Evolutionary conservation across 2,797 vertebrate species (phyloP), one percentile per base, ranked within the genome.

Genomic region (Pempheris klunzingeri): DNA sequence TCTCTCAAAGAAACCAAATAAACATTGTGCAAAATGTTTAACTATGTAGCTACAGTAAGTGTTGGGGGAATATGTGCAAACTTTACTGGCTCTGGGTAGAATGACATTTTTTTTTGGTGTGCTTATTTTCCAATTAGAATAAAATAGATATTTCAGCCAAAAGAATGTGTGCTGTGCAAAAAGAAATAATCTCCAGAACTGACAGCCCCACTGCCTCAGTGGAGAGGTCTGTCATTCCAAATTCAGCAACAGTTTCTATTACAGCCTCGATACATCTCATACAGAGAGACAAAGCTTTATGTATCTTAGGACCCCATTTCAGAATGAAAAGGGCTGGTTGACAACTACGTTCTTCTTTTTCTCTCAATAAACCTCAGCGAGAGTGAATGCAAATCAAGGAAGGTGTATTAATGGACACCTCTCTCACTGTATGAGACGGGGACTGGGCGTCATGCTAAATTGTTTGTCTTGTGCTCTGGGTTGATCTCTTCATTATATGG

Each of bases 401-500:
- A 93, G 93, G 88, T 83, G 90, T 77, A 94, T 91, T 95, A 95
- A 94, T 92, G 93, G 92, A 94, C 95, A 88, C 82, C 78, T 92
- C 95, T 94, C 92, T 94, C 82, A 68, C 86, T 73, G 85, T 90
- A 83, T 90, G 90, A 90, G 88, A 77, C 74, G 77, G 87, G 87
- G 94, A 88, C 83, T 89, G 87, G 90, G 83, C 90, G 87, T 87
- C 88, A 90, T 86, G 90, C 87, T 94, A 95, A 96, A 96, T 89
- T 94, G 91, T 94, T 94, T 95, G 94, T 93, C 94, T 94, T 94
- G 77, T 87, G 85, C 88, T 92, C 94, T 77, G 93, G 92, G 94
- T 93, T 95, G 95, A 96, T 96, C 95, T 94, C 92, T 96, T 96
- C 89, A 95, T 96, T 96, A 95, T 88, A 76, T 89, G 90, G 88